A percentile compares a stretch with the other conserved stretches of the same genome.
These are phyloP conservation scores for Cardiocondyla obscurior DNA, from an alignment of 1,140 invertebrate genomes.

Conservation along the genomic window DNA sequence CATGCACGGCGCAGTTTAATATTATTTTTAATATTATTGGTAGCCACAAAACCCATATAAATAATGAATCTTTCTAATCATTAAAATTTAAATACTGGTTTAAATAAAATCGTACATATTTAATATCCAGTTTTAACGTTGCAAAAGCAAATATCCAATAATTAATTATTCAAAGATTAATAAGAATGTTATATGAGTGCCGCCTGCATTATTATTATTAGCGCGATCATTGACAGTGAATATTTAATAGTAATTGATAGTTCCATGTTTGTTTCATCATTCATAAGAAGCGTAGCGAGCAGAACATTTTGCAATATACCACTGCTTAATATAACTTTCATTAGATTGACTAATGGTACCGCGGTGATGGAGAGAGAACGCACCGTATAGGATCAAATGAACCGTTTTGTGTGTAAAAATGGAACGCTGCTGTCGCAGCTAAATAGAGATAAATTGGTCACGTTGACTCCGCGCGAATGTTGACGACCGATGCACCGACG, in stretches of 20 bases:
- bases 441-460: constrained; percentile 53
- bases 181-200: neutral
- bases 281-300: neutral
- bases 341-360: constrained; percentile 39
- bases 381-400: constrained; percentile 15
- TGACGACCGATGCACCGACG: constrained; percentile 56
- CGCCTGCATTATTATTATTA: neutral
- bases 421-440: constrained; percentile 24
- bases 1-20: too few relatives aligned
- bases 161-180: neutral
- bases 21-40: neutral
- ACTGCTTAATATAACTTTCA: constrained; percentile 36
- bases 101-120: neutral
- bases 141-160: neutral
- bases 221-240: neutral
- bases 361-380: neutral
- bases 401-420: constrained; percentile 43
- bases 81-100: neutral
- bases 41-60: neutral
- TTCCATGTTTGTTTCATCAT: neutral
- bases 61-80: neutral
- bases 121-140: neutral
- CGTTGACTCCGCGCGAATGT: constrained; percentile 47
- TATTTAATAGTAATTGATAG: constrained; percentile 2
- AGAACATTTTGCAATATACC: neutral